Percentiles rank a stretch among this genome's conserved stretches.
phyloP scores from a whole-genome alignment of 2,113 vertebrate genomes.

The Otocyon megalotis region DNA sequence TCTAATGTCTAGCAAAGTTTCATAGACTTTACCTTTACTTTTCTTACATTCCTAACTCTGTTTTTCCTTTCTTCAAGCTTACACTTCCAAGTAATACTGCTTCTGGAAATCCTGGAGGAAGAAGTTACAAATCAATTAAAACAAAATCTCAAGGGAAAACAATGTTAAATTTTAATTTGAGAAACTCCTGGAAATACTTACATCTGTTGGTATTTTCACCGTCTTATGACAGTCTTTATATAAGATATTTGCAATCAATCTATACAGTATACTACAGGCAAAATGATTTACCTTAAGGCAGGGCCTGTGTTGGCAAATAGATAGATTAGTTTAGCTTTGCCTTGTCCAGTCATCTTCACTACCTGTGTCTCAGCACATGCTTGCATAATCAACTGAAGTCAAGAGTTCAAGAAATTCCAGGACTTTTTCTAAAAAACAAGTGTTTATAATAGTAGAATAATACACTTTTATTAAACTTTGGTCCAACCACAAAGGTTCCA shows the following conservation, averaged over 20 bases:
- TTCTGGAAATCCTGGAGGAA: neutral
- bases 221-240: neutral
- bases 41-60: neutral
- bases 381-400: slow-evolving; percentile 93
- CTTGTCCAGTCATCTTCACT: slow-evolving; percentile 92
- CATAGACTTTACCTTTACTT: neutral
- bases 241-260: neutral
- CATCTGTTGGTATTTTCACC: neutral
- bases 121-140: neutral
- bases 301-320: slow-evolving; percentile 92
- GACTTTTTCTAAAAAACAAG: slow-evolving; percentile 89
- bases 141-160: neutral
- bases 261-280: neutral
- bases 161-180: neutral
- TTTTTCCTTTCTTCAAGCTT: neutral
- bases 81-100: neutral
- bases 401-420: slow-evolving; percentile 91
- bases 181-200: neutral
- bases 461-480: neutral
- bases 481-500: neutral
- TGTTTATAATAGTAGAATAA: neutral
- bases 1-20: neutral
- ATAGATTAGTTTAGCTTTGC: slow-evolving; percentile 91
- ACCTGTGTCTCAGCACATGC: slow-evolving; percentile 89
- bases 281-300: slow-evolving; percentile 87